Base-by-base conservation (phyloP, 2,113 vertebrate species). In the Octodon degus region DNA sequence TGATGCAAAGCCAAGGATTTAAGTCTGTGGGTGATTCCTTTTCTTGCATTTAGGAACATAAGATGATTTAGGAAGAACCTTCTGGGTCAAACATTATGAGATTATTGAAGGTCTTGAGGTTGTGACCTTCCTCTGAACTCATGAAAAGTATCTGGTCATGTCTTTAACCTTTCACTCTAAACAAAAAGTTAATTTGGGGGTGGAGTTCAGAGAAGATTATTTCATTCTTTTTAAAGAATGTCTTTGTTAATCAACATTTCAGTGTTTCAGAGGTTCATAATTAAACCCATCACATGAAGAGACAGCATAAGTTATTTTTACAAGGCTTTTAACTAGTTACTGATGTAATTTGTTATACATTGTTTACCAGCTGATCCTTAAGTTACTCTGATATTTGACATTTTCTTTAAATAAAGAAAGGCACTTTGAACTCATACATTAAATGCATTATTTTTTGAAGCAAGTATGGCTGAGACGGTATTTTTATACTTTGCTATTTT, bases 261-360 rank as follows among this genome's bases (percentile, higher is more conserved):
- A 81, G 94, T 89, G 76, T 92, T 70, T 93, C 25, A 40, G 89
- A 97, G 34, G 22, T 91, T 94, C 76, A 97, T 96, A 89, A 95
- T 97, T 85, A 97, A 88, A 96, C 65, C 83, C 85, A 94, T 98
- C 98, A 97, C 70, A 92, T 34, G 62, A 95, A 97, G 97, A 97
- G 82, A 97, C 80, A 98, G 84, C 67, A 87, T 94, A 97, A 98
- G 96, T 65, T 95, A 96, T 98, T 98, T 97, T 98, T 97, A 97
- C 84, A 97, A 93, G 94, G 94, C 95, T 98, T 98, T 98, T 96
- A 98, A 97, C 97, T 97, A 96, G 95, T 91, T 96, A 88, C 95
- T 98, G 96, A 98, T 97, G 90, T 96, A 97, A 98, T 98, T 98
- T 98, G 96, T 98, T 98, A 96, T 95, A 85, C 94, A 97, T 98